Evolutionary conservation across 2,113 vertebrate genomes (phyloP).

Genomic region (Carassius carassius): DNA sequence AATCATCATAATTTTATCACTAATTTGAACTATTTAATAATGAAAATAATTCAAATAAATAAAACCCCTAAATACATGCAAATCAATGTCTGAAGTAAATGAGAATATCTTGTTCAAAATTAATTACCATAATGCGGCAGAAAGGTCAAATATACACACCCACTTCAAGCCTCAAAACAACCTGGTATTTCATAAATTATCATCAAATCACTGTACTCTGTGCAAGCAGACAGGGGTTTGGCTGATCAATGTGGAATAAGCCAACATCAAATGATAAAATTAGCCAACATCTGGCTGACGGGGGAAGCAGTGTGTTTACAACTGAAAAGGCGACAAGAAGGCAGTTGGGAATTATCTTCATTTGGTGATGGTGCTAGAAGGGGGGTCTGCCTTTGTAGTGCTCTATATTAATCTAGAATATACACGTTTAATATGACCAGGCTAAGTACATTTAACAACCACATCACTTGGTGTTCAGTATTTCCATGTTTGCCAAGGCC

Average conservation of each 20-base stretch:
- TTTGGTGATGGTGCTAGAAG: not conserved
- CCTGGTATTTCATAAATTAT: slow-evolving; percentile 44
- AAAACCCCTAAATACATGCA: slow-evolving; percentile 58
- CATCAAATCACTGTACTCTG: slow-evolving; percentile 39
- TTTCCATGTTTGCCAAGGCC: not conserved
- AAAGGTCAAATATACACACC: slow-evolving; percentile 57
- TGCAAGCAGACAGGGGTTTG: not conserved
- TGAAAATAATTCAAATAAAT: slow-evolving; percentile 52
- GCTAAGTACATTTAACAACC: slow-evolving; percentile 4
- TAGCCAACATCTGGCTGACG: slow-evolving; percentile 35
- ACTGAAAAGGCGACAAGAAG: slow-evolving; percentile 4
- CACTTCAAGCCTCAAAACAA: slow-evolving; percentile 32
- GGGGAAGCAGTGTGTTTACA: slow-evolving; percentile 11
- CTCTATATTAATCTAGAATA: not conserved
- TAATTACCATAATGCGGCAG: slow-evolving; percentile 17
- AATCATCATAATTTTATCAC: slow-evolving; percentile 7
- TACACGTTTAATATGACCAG: not conserved
- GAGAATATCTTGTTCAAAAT: slow-evolving; percentile 64
- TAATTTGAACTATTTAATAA: slow-evolving; percentile 40
- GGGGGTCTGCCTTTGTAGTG: not conserved
- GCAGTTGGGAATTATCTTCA: slow-evolving; percentile 5
- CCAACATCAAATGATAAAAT: slow-evolving; percentile 25
- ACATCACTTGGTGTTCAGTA: not conserved
- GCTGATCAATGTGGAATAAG: slow-evolving; percentile 2
- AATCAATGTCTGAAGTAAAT: slow-evolving; percentile 62